phyloP scores from a whole-genome alignment of 2,888 invertebrate species.

The Ormyrus rosae region DNA sequence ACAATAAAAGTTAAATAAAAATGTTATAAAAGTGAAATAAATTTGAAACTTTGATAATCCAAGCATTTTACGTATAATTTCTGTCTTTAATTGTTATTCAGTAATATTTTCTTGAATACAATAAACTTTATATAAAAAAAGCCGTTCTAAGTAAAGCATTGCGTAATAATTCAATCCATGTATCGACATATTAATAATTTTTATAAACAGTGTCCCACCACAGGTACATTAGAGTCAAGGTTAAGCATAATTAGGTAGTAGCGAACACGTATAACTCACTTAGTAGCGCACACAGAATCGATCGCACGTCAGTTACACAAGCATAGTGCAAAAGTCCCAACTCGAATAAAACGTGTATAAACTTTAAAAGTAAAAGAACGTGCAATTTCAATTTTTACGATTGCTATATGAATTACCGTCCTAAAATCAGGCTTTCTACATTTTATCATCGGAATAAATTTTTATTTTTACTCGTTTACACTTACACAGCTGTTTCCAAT shows the following conservation, averaged over 20 bases:
- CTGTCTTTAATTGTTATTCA: no score
- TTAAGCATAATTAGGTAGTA: slow-evolving; percentile 14
- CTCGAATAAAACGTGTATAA: no score
- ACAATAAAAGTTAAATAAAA: no score
- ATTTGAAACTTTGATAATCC: no score
- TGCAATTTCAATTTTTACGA: slow-evolving; percentile 1
- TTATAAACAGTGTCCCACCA: neutral
- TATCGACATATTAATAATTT: neutral
- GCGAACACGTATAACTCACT: neutral
- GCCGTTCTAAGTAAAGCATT: no score
- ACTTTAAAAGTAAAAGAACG: no score
- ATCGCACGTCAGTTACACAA: neutral
- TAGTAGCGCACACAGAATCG: slow-evolving; percentile 28
- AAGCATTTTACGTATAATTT: no score
- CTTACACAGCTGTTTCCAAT: neutral
- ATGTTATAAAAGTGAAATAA: no score
- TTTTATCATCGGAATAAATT: slow-evolving; percentile 5
- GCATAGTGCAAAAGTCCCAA: neutral
- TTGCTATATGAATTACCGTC: neutral
- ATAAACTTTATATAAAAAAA: no score
- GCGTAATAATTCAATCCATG: no score
- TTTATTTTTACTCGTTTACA: slow-evolving; percentile 2
- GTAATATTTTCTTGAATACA: no score
- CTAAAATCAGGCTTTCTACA: neutral
- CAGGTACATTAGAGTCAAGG: slow-evolving; percentile 24